Evolutionary conservation across 2,797 vertebrate genomes (phyloP).

Genomic region (Intellagama lesueurii): DNA sequence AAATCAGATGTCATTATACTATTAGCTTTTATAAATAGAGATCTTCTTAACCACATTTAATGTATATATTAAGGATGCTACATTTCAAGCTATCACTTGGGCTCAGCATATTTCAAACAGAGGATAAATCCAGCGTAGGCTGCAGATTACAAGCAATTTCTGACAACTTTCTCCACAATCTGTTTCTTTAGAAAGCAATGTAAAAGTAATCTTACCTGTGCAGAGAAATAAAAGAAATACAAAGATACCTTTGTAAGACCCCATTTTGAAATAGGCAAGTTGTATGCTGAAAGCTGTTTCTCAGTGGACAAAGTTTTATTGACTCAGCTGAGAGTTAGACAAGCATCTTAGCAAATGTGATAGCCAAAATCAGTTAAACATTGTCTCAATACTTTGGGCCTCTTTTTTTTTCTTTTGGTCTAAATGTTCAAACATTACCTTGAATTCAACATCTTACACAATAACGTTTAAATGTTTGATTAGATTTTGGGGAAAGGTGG

Average conservation of each 20-base stretch:
- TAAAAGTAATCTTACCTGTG: conserved; percentile 72
- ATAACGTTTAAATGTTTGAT: conserved; percentile 36
- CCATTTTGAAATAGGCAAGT: conserved; percentile 46
- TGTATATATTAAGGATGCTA: neutral
- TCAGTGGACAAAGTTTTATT: conserved; percentile 52
- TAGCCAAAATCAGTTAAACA: conserved; percentile 72
- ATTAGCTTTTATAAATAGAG: rapidly evolving
- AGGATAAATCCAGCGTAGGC: neutral
- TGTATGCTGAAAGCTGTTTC: conserved; percentile 35
- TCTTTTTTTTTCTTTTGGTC: conserved; percentile 1
- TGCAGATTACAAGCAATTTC: neutral
- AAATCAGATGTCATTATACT: rapidly evolving
- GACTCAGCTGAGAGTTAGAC: conserved; percentile 56
- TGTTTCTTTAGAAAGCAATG: neutral
- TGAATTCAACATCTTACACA: conserved; percentile 68
- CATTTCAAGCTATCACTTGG: too few species aligned
- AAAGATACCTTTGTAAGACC: conserved; percentile 47
- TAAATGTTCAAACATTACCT: conserved; percentile 70
- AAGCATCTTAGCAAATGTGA: conserved; percentile 52
- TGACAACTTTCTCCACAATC: neutral
- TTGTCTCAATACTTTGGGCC: conserved; percentile 57
- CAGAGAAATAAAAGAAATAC: conserved; percentile 65
- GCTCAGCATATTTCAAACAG: neutral
- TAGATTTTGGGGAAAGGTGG: conserved; percentile 55
- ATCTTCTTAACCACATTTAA: neutral